These are phyloP conservation scores for Drosophila takahashii DNA, from an alignment of 1,140 invertebrate genomes.

Conservation along the genomic window DNA sequence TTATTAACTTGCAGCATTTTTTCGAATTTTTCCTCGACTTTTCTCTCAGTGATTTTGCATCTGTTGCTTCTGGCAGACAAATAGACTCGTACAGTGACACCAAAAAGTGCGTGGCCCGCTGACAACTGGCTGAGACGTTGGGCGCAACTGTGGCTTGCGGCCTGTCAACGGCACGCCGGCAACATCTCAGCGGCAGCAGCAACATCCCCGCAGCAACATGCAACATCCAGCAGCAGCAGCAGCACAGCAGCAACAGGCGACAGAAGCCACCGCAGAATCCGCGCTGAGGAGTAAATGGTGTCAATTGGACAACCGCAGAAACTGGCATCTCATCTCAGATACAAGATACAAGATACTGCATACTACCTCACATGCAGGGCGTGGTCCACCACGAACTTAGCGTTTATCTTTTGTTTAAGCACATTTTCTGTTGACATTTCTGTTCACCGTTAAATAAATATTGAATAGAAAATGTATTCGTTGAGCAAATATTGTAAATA, in stretches of 20 bases:
- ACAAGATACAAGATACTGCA: slow-evolving; percentile 20
- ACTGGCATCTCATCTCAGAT: slow-evolving; percentile 63
- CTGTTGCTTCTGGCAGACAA: slow-evolving; percentile 58
- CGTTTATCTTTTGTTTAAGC: slow-evolving; percentile 73
- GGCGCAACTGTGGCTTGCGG: slow-evolving; percentile 48
- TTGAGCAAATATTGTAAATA: slow-evolving; percentile 81
- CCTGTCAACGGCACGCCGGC: slow-evolving; percentile 37
- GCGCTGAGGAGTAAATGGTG: slow-evolving; percentile 48
- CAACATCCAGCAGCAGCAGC: slow-evolving; percentile 36
- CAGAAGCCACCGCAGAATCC: slow-evolving; percentile 47
- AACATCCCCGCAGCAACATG: slow-evolving; percentile 11
- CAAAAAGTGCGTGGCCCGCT: slow-evolving; percentile 73
- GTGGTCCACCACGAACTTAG: slow-evolving; percentile 58
- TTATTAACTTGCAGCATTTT: no score
- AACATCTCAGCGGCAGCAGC: slow-evolving; percentile 33
- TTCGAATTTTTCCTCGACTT: no score
- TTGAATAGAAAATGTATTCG: slow-evolving; percentile 74
- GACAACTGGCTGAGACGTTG: slow-evolving; percentile 56
- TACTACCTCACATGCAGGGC: slow-evolving; percentile 34
- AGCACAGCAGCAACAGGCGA: slow-evolving; percentile 20
- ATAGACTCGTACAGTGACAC: slow-evolving; percentile 75
- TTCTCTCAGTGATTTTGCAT: no score
- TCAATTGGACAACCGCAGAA: slow-evolving; percentile 58
- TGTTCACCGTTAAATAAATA: slow-evolving; percentile 78
- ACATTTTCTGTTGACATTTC: slow-evolving; percentile 72